Conservation (phyloP, 2,797 vertebrate species). For the Crocidura indochinensis region DNA sequence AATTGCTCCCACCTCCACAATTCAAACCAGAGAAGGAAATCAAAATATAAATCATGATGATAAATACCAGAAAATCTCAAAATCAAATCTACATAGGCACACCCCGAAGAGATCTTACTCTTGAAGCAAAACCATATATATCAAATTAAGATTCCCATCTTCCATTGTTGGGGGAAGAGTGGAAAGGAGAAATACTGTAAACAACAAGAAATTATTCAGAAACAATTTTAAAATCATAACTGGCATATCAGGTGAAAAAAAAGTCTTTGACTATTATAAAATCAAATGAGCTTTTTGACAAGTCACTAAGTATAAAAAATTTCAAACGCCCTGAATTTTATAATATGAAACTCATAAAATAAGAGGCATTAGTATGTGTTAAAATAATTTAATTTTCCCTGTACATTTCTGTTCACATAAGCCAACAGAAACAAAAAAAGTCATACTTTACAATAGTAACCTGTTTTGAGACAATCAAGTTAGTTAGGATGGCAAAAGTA, state of each 20-base stretch:
- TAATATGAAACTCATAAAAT: constrained; percentile 59
- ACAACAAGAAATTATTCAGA: constrained; percentile 35
- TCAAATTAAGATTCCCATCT: background rate
- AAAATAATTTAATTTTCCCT: constrained; percentile 90
- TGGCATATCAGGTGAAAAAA: constrained; percentile 3
- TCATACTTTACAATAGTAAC: constrained; percentile 77
- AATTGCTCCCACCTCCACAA: constrained; percentile 26
- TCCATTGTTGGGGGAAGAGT: background rate
- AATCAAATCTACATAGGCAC: constrained; percentile 1
- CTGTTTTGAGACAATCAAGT: constrained; percentile 66
- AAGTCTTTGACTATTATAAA: constrained; percentile 28
- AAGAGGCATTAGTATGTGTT: constrained; percentile 63
- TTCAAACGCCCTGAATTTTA: background rate
- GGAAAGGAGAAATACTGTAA: background rate
- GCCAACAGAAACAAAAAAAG: constrained; percentile 58
- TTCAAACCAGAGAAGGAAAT: constrained; percentile 21
- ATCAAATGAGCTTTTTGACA: constrained; percentile 6
- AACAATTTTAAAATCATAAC: constrained; percentile 61
- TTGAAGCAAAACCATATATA: background rate
- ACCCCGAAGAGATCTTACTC: background rate
- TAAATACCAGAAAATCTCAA: constrained; percentile 51
- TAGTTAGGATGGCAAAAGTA: constrained; percentile 66
- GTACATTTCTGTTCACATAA: constrained; percentile 72
- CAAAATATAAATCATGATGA: background rate
- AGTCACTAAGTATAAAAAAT: constrained; percentile 49